These are phyloP conservation scores for Cladorhizidae sp. DNA, from an alignment of 37 sponge, comb jelly and placozoan genomes.

Conservation along the genomic window DNA sequence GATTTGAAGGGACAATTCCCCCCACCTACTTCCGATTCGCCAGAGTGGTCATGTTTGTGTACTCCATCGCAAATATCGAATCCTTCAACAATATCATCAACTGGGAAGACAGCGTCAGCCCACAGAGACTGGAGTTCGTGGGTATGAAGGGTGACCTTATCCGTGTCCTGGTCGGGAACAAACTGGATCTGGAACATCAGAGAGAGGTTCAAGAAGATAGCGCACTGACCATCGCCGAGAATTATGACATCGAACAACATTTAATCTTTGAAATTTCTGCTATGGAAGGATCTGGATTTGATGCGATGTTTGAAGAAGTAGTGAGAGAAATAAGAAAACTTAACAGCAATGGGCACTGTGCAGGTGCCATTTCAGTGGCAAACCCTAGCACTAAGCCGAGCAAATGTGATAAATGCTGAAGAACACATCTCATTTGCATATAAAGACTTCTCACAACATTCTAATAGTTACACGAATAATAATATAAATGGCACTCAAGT, in stretches of 20 bases:
- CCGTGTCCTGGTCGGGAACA: constrained; percentile 58
- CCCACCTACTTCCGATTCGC: constrained; percentile 75
- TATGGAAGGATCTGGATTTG: constrained; percentile 38
- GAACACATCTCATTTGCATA: no score
- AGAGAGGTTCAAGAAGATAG: constrained; percentile 5
- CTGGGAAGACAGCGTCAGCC: constrained; percentile 50
- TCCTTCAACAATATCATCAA: constrained; percentile 27
- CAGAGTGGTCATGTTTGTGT: constrained; percentile 58
- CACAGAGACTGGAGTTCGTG: constrained; percentile 19
- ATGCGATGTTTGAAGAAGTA: constrained; percentile 60
- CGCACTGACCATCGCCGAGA: constrained; percentile 26
- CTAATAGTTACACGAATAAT: no score
- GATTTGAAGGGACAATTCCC: constrained; percentile 59
- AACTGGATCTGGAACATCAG: constrained; percentile 42
- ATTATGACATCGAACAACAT: constrained; percentile 23
- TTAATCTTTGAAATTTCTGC: constrained; percentile 65
- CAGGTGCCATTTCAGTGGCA: not conserved
- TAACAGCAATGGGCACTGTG: not conserved
- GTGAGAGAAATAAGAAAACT: constrained; percentile 13
- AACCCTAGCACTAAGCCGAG: not conserved
- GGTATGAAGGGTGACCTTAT: not conserved
- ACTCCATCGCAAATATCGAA: constrained; percentile 40
- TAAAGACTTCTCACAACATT: no score
- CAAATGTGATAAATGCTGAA: no score
- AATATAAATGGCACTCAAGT: no score